These are phyloP conservation scores for Melanotus villosus DNA, from an alignment of 2,888 invertebrate genomes.

Conservation along the genomic window DNA sequence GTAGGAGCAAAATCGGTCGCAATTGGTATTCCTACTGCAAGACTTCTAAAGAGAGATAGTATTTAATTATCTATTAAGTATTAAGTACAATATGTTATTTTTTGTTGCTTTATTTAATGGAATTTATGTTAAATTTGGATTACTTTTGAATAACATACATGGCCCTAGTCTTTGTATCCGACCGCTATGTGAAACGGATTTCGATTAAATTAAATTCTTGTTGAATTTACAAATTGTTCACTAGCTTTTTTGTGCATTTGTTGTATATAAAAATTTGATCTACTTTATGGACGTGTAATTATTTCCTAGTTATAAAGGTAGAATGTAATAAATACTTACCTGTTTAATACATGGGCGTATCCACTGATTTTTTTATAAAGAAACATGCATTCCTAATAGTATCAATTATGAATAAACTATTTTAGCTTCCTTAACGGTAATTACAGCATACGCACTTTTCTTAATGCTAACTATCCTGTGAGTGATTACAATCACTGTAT, in stretches of 20 bases:
- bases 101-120: not conserved
- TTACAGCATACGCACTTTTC: too few species aligned
- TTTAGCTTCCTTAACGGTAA: too few species aligned
- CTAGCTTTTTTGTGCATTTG: not conserved
- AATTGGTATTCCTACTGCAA: not conserved
- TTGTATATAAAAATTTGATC: not conserved
- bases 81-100: not conserved
- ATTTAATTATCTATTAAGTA: not conserved
- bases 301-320: not conserved
- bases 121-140: not conserved
- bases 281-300: not conserved
- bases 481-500: too few species aligned
- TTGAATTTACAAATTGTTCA: not conserved
- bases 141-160: not conserved
- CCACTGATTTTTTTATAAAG: not conserved
- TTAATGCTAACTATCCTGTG: too few species aligned
- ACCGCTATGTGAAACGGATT: not conserved
- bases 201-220: not conserved
- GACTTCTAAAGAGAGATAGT: not conserved
- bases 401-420: too few species aligned
- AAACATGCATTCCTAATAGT: conserved; percentile 3
- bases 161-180: not conserved
- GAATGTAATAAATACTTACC: too few species aligned
- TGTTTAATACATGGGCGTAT: not conserved
- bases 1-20: not conserved